phyloP scores from a whole-genome alignment of 1,140 invertebrate species.

The Pseudomyrmex concolor region DNA sequence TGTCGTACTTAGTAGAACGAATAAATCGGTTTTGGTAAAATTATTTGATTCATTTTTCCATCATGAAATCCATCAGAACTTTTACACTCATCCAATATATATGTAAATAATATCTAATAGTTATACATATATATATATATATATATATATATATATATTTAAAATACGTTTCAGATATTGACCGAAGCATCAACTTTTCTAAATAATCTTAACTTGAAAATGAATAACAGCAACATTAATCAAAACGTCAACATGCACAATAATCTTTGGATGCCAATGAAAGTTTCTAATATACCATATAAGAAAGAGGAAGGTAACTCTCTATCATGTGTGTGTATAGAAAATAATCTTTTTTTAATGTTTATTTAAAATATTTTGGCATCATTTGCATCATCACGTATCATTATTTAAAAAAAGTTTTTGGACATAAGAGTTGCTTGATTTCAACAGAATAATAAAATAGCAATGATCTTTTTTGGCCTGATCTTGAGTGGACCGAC shows the following conservation, averaged over 20 bases:
- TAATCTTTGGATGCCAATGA: slow-evolving; percentile 91
- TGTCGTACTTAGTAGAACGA: too few species aligned
- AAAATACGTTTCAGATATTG: slow-evolving; percentile 68
- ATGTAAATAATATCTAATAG: neutral
- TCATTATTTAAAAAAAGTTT: too few species aligned
- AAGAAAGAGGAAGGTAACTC: slow-evolving; percentile 73
- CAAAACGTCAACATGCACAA: slow-evolving; percentile 81
- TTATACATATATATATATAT: neutral
- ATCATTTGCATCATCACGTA: too few species aligned
- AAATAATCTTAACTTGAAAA: slow-evolving; percentile 75
- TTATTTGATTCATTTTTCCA: too few species aligned
- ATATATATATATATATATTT: neutral
- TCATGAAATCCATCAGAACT: too few species aligned
- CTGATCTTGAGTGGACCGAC: too few species aligned
- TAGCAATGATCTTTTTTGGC: too few species aligned
- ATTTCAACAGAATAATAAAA: too few species aligned
- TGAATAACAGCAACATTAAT: slow-evolving; percentile 65
- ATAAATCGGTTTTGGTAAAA: too few species aligned
- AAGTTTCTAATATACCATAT: slow-evolving; percentile 83
- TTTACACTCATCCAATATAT: neutral
- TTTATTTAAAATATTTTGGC: too few species aligned
- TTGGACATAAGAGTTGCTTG: too few species aligned
- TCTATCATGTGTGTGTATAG: slow-evolving; percentile 50
- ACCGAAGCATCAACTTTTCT: slow-evolving; percentile 68
- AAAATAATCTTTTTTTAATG: too few species aligned